phyloP scores from a whole-genome alignment of 2,797 vertebrate species.

The Myoxocephalus aenaeus region DNA sequence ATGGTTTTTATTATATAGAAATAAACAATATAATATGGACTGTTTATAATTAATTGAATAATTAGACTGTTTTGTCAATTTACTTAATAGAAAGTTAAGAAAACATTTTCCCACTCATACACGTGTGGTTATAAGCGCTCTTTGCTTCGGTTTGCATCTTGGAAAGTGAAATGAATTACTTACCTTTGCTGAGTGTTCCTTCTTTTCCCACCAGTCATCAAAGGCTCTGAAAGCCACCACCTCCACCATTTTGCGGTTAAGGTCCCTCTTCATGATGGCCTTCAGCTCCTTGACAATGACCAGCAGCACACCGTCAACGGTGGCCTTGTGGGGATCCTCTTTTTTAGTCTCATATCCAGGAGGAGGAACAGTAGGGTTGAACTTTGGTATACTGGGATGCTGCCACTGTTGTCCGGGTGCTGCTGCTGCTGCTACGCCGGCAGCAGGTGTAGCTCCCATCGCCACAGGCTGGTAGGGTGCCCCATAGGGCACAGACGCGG shows the following conservation, averaged over 20 bases:
- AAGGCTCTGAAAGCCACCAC: constrained; percentile 98
- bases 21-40: background rate
- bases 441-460: constrained; percentile 75
- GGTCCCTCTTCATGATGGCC: constrained; percentile 98
- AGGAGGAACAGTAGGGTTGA: constrained; percentile 95
- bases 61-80: background rate
- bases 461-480: constrained; percentile 89
- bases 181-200: constrained; percentile 96
- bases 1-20: background rate
- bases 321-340: constrained; percentile 98
- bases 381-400: constrained; percentile 88
- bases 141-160: background rate
- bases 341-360: constrained; percentile 94
- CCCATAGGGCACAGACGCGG: constrained; percentile 85
- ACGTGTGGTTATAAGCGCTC: background rate
- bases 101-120: no score
- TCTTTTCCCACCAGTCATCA: constrained; percentile 99
- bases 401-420: constrained; percentile 92
- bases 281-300: constrained; percentile 98
- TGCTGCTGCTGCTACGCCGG: constrained; percentile 59
- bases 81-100: background rate
- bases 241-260: constrained; percentile 99
- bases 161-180: constrained; percentile 14
- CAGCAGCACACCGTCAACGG: constrained; percentile 94
- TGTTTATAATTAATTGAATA: no score